Evolutionary conservation across 2,888 invertebrate genomes (phyloP), one percentile per base, ranked within the genome.

Genomic region (Sipha maydis): DNA sequence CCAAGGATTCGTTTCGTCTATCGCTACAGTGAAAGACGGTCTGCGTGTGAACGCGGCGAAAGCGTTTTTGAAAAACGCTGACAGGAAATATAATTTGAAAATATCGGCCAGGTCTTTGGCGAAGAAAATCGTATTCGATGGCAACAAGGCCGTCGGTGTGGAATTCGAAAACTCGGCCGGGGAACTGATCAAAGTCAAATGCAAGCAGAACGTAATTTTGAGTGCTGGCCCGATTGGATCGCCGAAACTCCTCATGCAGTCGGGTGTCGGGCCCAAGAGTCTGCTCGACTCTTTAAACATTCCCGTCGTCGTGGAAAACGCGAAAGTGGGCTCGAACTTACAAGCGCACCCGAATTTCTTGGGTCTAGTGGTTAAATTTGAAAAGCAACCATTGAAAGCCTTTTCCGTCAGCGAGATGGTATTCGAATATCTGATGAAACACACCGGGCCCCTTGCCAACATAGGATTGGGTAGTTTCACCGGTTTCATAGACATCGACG

Each of bases 161-260:
- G 95, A 96, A 91, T 96, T 95, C 90, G 93, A 96, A 41, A 90
- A 90, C 71, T 69, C 84, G 4, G 90, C 91, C 21, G 92, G 91
- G 4, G 90, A 90, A n/a, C 71, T 82, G 56, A 94, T 95, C 91
- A 93, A 95, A 84, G 94, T 97, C 3, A 92, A 95, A 84, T 94
- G 94, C 17, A 92, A 92, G 19, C 94, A 93, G 89, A 94, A 94
- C 90, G 93, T 96, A 0, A 93, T 96, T 85, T 90, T 96, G 5
- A 93, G 94, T 19, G 94, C 94, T 2, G 95, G 96, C 5, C 93
- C 94, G 2, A 92, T 96, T 83, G 94, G 94, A 90, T 93, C 94
- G 1, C 95, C 95, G 0, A 95, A 95, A 91, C 90, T 96, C 4
- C 92, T 96, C 78, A 93, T 95, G 94, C 91, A 95, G 14, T 95